phyloP scores from a whole-genome alignment of 2,888 invertebrate species.

The Pterostichus niger region DNA sequence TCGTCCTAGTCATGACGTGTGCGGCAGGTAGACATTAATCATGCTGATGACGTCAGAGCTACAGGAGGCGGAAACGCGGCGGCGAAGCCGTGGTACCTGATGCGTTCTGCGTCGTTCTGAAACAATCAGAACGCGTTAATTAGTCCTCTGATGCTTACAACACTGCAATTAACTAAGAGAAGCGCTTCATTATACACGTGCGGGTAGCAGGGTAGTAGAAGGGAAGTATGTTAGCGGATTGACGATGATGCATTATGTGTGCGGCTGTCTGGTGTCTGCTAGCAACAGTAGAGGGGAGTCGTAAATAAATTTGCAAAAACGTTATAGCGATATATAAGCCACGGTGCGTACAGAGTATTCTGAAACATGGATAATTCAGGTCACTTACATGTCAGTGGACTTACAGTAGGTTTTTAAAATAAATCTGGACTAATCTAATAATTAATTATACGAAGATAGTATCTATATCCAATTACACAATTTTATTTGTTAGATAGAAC shows the following conservation, averaged over 20 bases:
- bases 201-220: background rate
- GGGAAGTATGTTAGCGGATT: background rate
- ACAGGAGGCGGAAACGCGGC: constrained; percentile 13
- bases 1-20: constrained; percentile 69
- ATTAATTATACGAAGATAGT: no score
- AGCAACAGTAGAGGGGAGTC: no score
- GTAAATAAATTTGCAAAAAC: no score
- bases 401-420: no score
- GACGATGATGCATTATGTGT: constrained; percentile 2
- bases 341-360: no score
- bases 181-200: constrained; percentile 11
- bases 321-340: no score
- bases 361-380: no score
- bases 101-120: constrained; percentile 45
- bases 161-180: constrained; percentile 59
- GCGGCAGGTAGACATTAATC: constrained; percentile 66
- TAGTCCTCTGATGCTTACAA: constrained; percentile 49
- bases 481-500: no score
- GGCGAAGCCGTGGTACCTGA: constrained; percentile 23
- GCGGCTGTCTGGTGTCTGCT: no score
- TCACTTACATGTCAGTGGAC: no score
- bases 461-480: no score
- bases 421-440: no score
- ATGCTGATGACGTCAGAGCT: constrained; percentile 55
- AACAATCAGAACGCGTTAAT: constrained; percentile 61